Percentiles rank a stretch among this genome's conserved stretches.
Evolutionary conservation across 2,113 vertebrate species (phyloP).

Genomic region (Dasyurus viverrinus): DNA sequence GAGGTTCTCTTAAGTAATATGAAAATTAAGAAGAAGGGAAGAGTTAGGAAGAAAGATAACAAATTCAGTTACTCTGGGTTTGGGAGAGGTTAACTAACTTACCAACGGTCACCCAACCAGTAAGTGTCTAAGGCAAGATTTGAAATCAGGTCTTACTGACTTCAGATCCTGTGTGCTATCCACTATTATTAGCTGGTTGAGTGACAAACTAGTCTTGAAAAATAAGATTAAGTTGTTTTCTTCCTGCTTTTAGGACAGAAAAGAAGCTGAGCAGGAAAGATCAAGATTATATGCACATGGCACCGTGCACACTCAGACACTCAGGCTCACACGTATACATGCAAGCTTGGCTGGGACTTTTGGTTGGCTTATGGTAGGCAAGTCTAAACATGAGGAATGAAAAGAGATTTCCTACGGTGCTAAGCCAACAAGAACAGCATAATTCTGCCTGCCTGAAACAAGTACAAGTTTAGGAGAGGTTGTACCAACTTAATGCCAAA

Average conservation of each 20-base stretch:
- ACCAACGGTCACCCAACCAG: neutral
- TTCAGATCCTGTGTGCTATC: neutral
- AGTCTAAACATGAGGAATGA: slow-evolving; percentile 12
- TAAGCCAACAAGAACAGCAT: neutral
- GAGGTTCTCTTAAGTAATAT: neutral
- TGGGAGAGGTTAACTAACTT: neutral
- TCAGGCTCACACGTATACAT: neutral
- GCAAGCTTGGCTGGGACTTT: neutral
- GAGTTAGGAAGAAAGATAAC: neutral
- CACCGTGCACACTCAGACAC: accelerated
- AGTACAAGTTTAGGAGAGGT: neutral
- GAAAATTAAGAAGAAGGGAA: neutral
- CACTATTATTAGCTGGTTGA: neutral
- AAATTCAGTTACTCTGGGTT: neutral
- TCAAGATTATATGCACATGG: accelerated
- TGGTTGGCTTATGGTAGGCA: slow-evolving; percentile 1
- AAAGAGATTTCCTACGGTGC: neutral
- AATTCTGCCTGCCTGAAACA: neutral
- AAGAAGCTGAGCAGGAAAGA: neutral
- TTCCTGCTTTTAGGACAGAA: neutral
- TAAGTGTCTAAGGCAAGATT: neutral
- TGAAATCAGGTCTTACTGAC: neutral
- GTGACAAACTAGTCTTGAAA: accelerated
- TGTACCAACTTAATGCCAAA: neutral
- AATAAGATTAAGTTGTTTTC: accelerated